Evolutionary conservation across 2,797 vertebrate species (phyloP), one percentile per base, ranked within the genome.

Genomic region (Microcaecilia unicolor): DNA sequence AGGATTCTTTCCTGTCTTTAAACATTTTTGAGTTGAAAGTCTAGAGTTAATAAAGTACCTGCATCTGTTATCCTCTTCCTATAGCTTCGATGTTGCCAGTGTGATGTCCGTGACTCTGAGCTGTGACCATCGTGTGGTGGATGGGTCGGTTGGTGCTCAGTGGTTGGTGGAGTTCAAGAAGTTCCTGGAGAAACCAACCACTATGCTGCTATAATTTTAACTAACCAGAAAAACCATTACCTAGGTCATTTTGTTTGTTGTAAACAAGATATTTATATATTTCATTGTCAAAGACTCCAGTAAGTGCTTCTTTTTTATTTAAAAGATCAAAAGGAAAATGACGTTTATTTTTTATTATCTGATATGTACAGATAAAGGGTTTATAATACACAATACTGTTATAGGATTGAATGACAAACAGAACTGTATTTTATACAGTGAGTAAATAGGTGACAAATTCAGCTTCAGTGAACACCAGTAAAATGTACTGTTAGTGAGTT

Each of bases 101-200:
- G 18, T 97, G 67, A 97, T 99, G 93, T 89, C 95, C 0, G 95
- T 99, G 48, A 99, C 95, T 1, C 84, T 99, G 41, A 98, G 95
- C 67, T 97, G 95, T 55, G 95, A 99, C 59, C 95, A 98, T 49
- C 83, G 93, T 10, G 95, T 97, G 42, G 94, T 98, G 44, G 95
- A 99, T 1, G 95, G 95, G 28, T 92, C 95, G 2, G 91, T 98
- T 10, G 93, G 95, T 5, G 94, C 94, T 1, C 94, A 98, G 76
- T 99, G 95, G 94, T 88, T 99, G 27, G 87, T 91, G 2, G 94
- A 97, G 61, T 99, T 99, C 81, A 90, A 89, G 61, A 93, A 82
- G 55, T 88, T 94, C 66, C 71, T 99, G 66, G 94, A 99, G 70
- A 98, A 90, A 54, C 95, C 95, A 0, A 37, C 87, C 61, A 97